phyloP scores from a whole-genome alignment of 2,888 invertebrate genomes.

The Stegophylla sp. region DNA sequence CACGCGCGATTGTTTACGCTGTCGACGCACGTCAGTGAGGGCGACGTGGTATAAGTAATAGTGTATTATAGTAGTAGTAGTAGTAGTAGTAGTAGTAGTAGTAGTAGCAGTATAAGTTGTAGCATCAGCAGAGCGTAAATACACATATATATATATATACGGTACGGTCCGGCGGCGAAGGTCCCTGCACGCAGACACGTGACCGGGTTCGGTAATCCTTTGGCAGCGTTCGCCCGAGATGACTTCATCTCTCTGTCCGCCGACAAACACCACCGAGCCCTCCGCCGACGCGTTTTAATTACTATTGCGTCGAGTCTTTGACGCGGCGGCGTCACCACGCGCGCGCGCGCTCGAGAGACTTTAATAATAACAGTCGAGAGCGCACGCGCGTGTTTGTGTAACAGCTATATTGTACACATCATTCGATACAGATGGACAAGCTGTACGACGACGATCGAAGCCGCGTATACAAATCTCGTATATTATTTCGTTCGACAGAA shows the following conservation, averaged over 20 bases:
- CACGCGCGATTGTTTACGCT: slow-evolving; percentile 48
- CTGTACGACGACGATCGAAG: background rate
- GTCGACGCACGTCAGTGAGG: background rate
- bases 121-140: too few species aligned
- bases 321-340: slow-evolving; percentile 33
- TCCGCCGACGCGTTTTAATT: slow-evolving; percentile 50
- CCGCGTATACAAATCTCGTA: background rate
- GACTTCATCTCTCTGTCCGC: slow-evolving; percentile 34
- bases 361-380: background rate
- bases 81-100: too few species aligned
- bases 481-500: background rate
- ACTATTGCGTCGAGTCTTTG: slow-evolving; percentile 51
- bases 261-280: background rate
- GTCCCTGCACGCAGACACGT: slow-evolving; percentile 41
- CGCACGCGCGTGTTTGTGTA: too few species aligned
- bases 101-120: too few species aligned
- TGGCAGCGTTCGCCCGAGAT: slow-evolving; percentile 52
- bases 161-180: slow-evolving; percentile 1
- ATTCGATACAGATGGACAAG: background rate
- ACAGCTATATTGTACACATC: too few species aligned
- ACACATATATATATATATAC: too few species aligned
- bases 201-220: slow-evolving; percentile 53
- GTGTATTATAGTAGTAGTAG: too few species aligned
- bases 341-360: background rate
- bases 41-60: background rate